These are phyloP conservation scores for Phalanger gymnotis DNA, from an alignment of 2,797 vertebrate species.

Conservation along the genomic window DNA sequence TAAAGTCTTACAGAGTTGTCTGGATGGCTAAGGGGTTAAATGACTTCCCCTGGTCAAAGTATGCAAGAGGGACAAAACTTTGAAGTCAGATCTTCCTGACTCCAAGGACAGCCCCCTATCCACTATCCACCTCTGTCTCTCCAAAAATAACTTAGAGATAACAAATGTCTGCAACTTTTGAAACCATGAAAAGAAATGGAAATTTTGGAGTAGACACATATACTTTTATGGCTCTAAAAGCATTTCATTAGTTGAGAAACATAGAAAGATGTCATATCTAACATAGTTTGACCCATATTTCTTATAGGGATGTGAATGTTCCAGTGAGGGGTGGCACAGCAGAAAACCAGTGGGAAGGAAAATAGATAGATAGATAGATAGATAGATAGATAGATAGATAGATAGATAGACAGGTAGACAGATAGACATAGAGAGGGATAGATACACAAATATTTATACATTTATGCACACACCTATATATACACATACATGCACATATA, in stretches of 20 bases:
- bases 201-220: neutral
- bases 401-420: too few relatives aligned
- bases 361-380: too few relatives aligned
- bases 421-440: too few relatives aligned
- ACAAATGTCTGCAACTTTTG: neutral
- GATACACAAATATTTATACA: too few relatives aligned
- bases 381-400: too few relatives aligned
- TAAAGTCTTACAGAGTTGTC: neutral
- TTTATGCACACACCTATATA: too few relatives aligned
- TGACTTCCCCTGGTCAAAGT: neutral
- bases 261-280: constrained; percentile 27
- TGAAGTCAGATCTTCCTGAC: neutral
- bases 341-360: neutral
- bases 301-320: neutral
- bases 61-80: neutral
- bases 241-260: constrained; percentile 30
- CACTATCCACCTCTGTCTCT: neutral
- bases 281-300: neutral
- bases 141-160: neutral
- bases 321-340: neutral
- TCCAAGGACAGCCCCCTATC: neutral
- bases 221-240: constrained; percentile 22
- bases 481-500: too few relatives aligned
- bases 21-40: neutral
- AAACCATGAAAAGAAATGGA: neutral